Evolutionary conservation across 2,797 vertebrate species (phyloP).

Genomic region (Chaunax sp.): DNA sequence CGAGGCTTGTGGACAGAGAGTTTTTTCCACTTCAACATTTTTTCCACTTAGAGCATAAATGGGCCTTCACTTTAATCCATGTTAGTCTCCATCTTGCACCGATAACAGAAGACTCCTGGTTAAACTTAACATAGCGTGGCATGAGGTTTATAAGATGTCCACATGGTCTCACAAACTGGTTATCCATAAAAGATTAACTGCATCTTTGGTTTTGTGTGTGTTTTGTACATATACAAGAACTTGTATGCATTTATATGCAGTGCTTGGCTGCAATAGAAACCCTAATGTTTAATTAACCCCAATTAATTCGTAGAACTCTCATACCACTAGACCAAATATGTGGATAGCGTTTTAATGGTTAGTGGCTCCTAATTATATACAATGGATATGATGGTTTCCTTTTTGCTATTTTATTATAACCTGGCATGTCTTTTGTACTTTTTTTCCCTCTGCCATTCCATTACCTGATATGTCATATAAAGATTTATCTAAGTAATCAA

Average conservation of each 20-base stretch:
- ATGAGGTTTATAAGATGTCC: not conserved
- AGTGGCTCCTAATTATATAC: no score
- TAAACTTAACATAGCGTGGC: not conserved
- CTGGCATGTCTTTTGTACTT: not conserved
- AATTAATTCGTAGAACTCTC: slow-evolving; percentile 29
- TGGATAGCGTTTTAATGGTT: slow-evolving; percentile 10
- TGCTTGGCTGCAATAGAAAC: slow-evolving; percentile 19
- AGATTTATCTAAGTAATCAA: not conserved
- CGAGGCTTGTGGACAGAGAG: no score
- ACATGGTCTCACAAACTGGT: not conserved
- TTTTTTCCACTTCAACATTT: no score
- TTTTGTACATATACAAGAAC: no score
- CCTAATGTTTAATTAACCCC: slow-evolving; percentile 44
- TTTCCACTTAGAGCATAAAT: no score
- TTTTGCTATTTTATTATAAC: no score
- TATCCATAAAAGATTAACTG: no score
- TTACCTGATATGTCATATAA: not conserved
- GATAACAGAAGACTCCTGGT: slow-evolving; percentile 3
- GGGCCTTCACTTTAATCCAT: slow-evolving; percentile 7
- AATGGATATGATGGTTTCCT: no score
- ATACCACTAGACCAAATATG: slow-evolving; percentile 18
- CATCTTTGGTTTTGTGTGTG: no score
- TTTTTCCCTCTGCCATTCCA: not conserved
- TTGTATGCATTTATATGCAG: no score
- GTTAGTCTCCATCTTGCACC: slow-evolving; percentile 6